Base-by-base conservation (phyloP, 2,888 invertebrate genomes). In the Tyria jacobaeae region DNA sequence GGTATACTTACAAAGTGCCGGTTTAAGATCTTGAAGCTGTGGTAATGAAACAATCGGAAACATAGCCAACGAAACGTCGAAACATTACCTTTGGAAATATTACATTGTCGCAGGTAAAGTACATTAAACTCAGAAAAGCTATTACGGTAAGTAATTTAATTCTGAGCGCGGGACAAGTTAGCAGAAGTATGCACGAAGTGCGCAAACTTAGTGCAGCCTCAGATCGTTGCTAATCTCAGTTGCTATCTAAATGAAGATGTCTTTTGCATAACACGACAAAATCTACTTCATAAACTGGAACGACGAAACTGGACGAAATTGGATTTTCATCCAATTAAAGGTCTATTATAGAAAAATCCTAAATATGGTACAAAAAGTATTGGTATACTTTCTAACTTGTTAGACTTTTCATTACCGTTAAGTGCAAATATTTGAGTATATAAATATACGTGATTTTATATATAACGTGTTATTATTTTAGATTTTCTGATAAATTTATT, bases 91-190 rank as follows among this genome's bases (percentile, higher is more conserved):
- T 79, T 75, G 73, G 54, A 69, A 83, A 82, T 84, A 82, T 82
- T 78, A 87, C 84, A 87, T 81, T 86, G 85, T 86, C 79, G 81
- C 71, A 64, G 66, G 70, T 66, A 70, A 68, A 68, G 83, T 76
- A 84, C 81, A 83, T 86, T 87, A 84, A 83, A 85, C 81, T 85
- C 75, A 74, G 82, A 81, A 86, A 89, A 86, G 87, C 87, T 87
- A 87, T 91, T 88, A 85, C 82, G 80, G 83, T 85, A 85, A 88
- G 86, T 87, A 86, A 89, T 89, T 89, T 86, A 89, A 89, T 90
- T 87, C 83, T 72, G 76, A 66, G 66, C 73, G 72, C 73, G 72
- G 82, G 78, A 82, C 80, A 80, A 88, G 86, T 89, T 86, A 75
- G 70, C 71, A 75, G 71, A 88, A 88, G 87, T 90, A 89, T 87